Evolutionary conservation across 1,140 invertebrate genomes (phyloP).

Genomic region (Mylabris phalerata): DNA sequence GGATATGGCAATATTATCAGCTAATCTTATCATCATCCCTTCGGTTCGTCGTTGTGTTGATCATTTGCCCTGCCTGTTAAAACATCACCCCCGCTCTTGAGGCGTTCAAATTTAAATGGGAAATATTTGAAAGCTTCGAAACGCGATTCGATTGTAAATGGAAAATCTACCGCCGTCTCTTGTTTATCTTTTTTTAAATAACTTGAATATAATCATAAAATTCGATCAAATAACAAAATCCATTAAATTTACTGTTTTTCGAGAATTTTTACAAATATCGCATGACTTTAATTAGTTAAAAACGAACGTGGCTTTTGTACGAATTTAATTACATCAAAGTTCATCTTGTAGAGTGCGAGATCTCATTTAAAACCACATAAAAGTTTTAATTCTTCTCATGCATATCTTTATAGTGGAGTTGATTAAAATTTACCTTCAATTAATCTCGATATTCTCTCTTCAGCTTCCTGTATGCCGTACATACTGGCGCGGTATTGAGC

Average conservation of each 20-base stretch:
- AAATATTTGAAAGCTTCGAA: not conserved
- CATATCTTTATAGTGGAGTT: not conserved
- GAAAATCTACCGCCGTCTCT: too few relatives aligned
- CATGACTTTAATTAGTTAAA: too few relatives aligned
- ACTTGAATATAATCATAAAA: too few relatives aligned
- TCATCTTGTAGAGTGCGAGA: too few relatives aligned
- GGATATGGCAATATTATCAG: slow-evolving; percentile 4
- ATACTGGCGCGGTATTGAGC: slow-evolving; percentile 39
- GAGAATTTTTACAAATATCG: too few relatives aligned
- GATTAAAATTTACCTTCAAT: slow-evolving; percentile 24
- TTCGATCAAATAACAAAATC: too few relatives aligned
- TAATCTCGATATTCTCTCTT: slow-evolving; percentile 30
- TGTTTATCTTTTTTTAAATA: too few relatives aligned
- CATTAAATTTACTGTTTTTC: too few relatives aligned
- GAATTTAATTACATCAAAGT: too few relatives aligned
- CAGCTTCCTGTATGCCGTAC: slow-evolving; percentile 34
- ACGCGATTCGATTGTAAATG: not conserved
- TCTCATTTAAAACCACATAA: too few relatives aligned
- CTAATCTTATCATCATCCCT: slow-evolving; percentile 16
- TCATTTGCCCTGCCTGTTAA: slow-evolving; percentile 1
- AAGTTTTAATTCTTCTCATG: too few relatives aligned
- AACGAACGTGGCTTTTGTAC: too few relatives aligned
- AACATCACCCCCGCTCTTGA: not conserved
- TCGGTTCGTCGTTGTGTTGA: slow-evolving; percentile 8
- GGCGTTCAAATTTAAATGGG: slow-evolving; percentile 7